phyloP scores from a whole-genome alignment of 2,888 invertebrate genomes.

The Microctonus aethiopoides region DNA sequence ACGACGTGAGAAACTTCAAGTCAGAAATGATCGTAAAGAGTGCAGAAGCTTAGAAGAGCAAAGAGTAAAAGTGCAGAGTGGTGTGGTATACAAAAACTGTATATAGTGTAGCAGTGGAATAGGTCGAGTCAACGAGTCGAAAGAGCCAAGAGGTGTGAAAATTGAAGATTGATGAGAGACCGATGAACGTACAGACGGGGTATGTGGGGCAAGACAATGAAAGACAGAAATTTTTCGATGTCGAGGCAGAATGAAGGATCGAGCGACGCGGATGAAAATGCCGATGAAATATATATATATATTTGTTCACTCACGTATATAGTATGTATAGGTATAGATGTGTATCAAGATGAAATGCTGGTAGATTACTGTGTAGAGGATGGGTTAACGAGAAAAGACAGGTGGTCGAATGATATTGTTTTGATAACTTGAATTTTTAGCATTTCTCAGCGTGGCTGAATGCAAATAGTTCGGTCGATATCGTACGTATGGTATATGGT shows the following conservation, averaged over 20 bases:
- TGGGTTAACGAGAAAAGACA: slow-evolving; percentile 24
- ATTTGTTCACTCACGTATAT: not conserved
- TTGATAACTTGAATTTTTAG: slow-evolving; percentile 25
- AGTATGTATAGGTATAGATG: not conserved
- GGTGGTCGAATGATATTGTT: slow-evolving; percentile 26
- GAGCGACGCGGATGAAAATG: slow-evolving; percentile 17
- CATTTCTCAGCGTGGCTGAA: not conserved
- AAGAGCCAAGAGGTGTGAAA: slow-evolving; percentile 5
- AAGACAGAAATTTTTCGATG: slow-evolving; percentile 27
- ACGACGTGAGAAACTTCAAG: slow-evolving; percentile 11
- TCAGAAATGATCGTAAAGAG: not conserved
- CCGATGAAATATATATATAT: slow-evolving; percentile 8
- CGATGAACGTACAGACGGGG: slow-evolving; percentile 11
- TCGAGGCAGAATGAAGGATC: slow-evolving; percentile 20
- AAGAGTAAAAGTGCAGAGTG: not conserved
- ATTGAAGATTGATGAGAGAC: slow-evolving; percentile 30
- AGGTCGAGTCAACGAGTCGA: not conserved
- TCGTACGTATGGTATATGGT: not conserved
- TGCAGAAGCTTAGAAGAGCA: not conserved
- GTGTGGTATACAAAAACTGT: not conserved
- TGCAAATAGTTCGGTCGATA: not conserved
- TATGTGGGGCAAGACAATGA: slow-evolving; percentile 19
- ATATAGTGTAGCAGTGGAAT: not conserved
- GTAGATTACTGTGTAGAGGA: not conserved
- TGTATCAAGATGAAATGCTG: not conserved